A percentile compares a stretch with the other conserved stretches of the same genome.
Evolutionary conservation across 2,797 vertebrate species (phyloP).

Genomic region (Pseudopleuronectes americanus): DNA sequence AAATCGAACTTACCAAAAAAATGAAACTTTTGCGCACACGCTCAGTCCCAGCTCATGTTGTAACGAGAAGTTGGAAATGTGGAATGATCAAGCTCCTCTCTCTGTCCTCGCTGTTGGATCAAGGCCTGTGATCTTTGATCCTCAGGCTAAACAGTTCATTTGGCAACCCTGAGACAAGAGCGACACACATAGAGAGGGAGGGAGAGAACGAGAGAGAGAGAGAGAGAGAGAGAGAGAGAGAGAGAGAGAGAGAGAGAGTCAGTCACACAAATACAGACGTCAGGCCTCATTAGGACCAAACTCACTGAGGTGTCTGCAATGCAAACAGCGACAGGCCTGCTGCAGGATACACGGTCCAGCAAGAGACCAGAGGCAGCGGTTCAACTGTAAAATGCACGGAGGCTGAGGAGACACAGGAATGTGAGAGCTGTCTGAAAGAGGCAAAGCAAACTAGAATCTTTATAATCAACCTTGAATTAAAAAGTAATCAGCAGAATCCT

Average conservation of each 20-base stretch:
- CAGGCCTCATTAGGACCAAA: slow-evolving; percentile 78
- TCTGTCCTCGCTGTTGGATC: slow-evolving; percentile 44
- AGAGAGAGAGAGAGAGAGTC: slow-evolving; percentile 80
- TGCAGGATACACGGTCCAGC: slow-evolving; percentile 45
- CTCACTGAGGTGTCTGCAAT: slow-evolving; percentile 71
- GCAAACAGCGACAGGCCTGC: slow-evolving; percentile 73
- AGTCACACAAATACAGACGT: slow-evolving; percentile 67
- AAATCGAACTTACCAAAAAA: slow-evolving; percentile 72
- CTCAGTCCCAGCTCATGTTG: slow-evolving; percentile 73
- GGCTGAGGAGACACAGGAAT: slow-evolving; percentile 14
- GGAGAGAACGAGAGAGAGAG: slow-evolving; percentile 64
- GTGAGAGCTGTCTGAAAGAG: slow-evolving; percentile 2
- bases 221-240: slow-evolving; percentile 78
- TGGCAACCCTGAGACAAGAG: slow-evolving; percentile 73
- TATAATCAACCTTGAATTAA: not conserved
- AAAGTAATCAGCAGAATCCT: not conserved
- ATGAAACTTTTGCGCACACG: slow-evolving; percentile 28
- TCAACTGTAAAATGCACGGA: slow-evolving; percentile 25
- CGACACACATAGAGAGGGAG: slow-evolving; percentile 66
- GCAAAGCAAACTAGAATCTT: slow-evolving; percentile 3
- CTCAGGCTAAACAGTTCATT: slow-evolving; percentile 71
- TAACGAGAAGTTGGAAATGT: slow-evolving; percentile 34
- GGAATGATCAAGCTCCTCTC: slow-evolving; percentile 34
- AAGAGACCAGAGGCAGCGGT: slow-evolving; percentile 36
- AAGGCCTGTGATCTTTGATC: slow-evolving; percentile 67